Percentiles rank a stretch among this genome's conserved stretches.
Evolutionary conservation across 2,113 vertebrate genomes (phyloP).

Genomic region (Gymnogyps californianus): DNA sequence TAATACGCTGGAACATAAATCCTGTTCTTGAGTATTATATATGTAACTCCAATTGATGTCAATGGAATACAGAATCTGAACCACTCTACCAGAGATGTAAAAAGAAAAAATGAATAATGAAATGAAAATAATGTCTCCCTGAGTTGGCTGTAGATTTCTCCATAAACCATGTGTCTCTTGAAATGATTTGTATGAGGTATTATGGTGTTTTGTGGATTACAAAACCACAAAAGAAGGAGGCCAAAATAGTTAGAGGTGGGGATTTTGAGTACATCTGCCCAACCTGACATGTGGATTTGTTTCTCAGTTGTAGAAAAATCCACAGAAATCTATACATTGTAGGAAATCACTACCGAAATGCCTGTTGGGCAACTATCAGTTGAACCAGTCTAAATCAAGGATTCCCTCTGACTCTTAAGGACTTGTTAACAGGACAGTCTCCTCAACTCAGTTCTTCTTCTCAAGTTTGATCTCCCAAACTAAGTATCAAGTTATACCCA

Average conservation of each 20-base stretch:
- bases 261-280: background rate
- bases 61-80: background rate
- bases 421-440: background rate
- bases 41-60: background rate
- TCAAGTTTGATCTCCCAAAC: background rate
- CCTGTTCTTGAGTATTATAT: background rate
- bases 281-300: background rate
- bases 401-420: background rate
- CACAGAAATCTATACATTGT: background rate
- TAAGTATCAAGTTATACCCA: background rate
- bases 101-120: background rate
- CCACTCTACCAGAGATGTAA: background rate
- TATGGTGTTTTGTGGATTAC: conserved; percentile 17
- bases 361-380: background rate
- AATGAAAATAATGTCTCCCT: background rate
- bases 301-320: background rate
- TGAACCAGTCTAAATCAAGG: background rate
- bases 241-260: background rate
- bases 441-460: background rate
- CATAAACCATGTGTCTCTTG: background rate
- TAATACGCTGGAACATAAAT: background rate
- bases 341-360: background rate
- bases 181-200: conserved; percentile 25
- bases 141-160: background rate
- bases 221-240: conserved; percentile 15